Evolutionary conservation across 2,797 vertebrate genomes (phyloP), one percentile per base, ranked within the genome.

Genomic region (Poecilia wingei): DNA sequence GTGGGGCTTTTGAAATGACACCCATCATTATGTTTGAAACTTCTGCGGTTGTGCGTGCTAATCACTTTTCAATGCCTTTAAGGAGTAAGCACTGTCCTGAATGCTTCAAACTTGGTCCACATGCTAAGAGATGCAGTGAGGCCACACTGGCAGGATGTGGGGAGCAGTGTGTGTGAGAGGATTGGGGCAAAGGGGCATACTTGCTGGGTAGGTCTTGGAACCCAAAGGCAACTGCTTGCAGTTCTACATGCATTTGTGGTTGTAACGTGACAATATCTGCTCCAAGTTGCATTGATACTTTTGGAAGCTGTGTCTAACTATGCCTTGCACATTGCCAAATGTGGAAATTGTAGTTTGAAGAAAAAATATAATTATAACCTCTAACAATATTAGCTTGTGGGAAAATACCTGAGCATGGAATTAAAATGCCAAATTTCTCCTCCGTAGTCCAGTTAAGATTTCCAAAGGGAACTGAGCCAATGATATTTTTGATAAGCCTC

Each of bases 371-470:
- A 66, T 70, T 55, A 61, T 78, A 43, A 49, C 74, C 72, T 68
- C 77, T 10, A 57, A 53, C 22, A 45, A 22, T 76, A 53, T 76
- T 18, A 81, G 72, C 59, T 76, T 85, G 83, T 82, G 75, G 79
- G 81, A 78, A 90, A 87, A 92, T 80, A 81, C 79, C 80, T 85
- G 66, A 84, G 59, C 57, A 75, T 51, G 77, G 53, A 87, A 77
- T 85, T 75, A 79, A 81, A 66, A 78, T 43, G 51, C 55, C 72
- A 22, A 71, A 82, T 46, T 39, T 82, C 61, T 68, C 43, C 77
- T 61, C 71, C 80, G 64, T 69, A 78, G 80, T 55, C 57, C 28
- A 76, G 77, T 49, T 84, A 43, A 81, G 86, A 14, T 88, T 79
- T 78, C 18, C 43, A 55, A 73, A 28, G 77, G 82, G 81, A 91